These are phyloP conservation scores for Agrypnus murinus DNA, from an alignment of 2,888 invertebrate genomes.

Conservation along the genomic window DNA sequence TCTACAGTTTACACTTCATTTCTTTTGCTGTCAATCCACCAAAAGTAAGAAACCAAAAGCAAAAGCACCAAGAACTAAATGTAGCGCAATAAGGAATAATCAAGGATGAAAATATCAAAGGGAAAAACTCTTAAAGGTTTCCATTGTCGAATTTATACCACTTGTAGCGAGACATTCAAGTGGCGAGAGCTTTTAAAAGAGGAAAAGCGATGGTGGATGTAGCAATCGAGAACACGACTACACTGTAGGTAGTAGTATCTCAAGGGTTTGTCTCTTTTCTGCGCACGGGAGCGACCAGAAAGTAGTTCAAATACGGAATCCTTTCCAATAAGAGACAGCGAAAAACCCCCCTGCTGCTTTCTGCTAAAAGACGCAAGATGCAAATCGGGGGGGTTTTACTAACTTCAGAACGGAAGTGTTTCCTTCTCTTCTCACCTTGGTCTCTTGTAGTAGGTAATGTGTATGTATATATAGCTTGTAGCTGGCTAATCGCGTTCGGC, in stretches of 20 bases:
- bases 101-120: constrained; percentile 18
- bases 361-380: not conserved
- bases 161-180: constrained; percentile 2
- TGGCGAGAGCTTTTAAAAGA: constrained; percentile 9
- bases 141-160: constrained; percentile 10
- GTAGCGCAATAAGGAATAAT: constrained; percentile 10
- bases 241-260: not conserved
- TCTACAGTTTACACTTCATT: constrained; percentile 11
- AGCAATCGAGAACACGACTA: not conserved
- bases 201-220: not conserved
- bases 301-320: too few species aligned
- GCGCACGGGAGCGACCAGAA: too few species aligned
- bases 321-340: not conserved
- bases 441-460: not conserved
- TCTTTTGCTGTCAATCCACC: not conserved
- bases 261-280: too few species aligned
- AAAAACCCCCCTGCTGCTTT: not conserved
- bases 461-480: not conserved
- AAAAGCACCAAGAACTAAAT: constrained; percentile 10
- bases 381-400: constrained; percentile 19
- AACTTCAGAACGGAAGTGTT: constrained; percentile 21
- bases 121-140: not conserved
- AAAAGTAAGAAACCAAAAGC: not conserved
- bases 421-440: constrained; percentile 4
- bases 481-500: constrained; percentile 26